Percentiles rank a stretch among this genome's conserved stretches.
phyloP scores from a whole-genome alignment of 2,797 vertebrate species.

The Antrozous pallidus region DNA sequence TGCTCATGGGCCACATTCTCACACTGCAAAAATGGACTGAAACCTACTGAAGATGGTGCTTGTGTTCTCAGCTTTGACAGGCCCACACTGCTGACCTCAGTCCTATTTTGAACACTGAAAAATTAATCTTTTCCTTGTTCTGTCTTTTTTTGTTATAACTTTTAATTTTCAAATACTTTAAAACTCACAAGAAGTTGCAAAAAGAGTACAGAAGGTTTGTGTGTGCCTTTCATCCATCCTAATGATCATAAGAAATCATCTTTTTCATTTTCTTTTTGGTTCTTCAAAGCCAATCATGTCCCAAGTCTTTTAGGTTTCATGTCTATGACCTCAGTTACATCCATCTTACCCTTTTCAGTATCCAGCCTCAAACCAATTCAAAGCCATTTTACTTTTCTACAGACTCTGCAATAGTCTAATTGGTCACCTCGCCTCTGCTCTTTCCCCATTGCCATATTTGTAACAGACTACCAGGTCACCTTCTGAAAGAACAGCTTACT shows the following conservation, averaged over 20 bases:
- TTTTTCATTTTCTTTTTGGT: neutral
- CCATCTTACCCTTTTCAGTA: constrained; percentile 4
- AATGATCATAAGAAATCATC: neutral
- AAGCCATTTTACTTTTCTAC: constrained; percentile 37
- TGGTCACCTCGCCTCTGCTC: constrained; percentile 16
- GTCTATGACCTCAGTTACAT: neutral
- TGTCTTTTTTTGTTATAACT: neutral
- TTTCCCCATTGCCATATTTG: neutral
- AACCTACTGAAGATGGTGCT: neutral
- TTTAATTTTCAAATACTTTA: neutral
- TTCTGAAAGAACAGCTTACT: constrained; percentile 38
- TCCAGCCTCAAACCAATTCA: constrained; percentile 12
- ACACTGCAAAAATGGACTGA: neutral
- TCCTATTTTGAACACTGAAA: neutral
- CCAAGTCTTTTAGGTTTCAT: constrained; percentile 23
- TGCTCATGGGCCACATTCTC: neutral
- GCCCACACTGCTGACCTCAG: neutral
- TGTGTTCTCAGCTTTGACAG: neutral
- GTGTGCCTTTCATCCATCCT: neutral
- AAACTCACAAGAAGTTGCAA: constrained; percentile 27
- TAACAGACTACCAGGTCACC: neutral
- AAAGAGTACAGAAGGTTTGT: neutral
- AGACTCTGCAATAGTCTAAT: neutral
- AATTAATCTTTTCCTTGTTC: constrained; percentile 9
- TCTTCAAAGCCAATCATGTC: neutral